Evolutionary conservation across 2,113 vertebrate species (phyloP).

Genomic region (Solenodon paradoxus): DNA sequence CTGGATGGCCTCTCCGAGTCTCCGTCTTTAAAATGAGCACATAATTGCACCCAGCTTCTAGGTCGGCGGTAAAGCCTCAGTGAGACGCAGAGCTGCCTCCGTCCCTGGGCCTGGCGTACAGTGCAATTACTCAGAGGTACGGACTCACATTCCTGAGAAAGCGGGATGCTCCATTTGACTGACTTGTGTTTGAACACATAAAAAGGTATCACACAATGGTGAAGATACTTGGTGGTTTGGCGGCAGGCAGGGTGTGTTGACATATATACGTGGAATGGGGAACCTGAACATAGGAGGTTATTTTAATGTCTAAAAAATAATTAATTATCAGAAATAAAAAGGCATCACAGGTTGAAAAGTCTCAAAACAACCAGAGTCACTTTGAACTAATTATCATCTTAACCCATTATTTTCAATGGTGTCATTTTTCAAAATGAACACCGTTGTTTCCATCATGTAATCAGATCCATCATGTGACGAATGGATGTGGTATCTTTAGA

Average conservation of each 20-base stretch:
- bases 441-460: not conserved
- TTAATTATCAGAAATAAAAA: too few relatives aligned
- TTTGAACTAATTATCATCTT: not conserved
- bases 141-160: not conserved
- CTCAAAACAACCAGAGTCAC: not conserved
- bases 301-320: too few relatives aligned
- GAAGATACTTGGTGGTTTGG: too few relatives aligned
- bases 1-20: not conserved
- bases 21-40: not conserved
- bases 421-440: not conserved
- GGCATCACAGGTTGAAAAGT: not conserved
- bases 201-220: not conserved
- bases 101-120: rapidly evolving
- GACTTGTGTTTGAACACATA: not conserved
- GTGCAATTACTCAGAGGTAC: rapidly evolving
- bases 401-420: not conserved
- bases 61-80: not conserved
- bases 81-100: rapidly evolving
- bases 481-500: too few relatives aligned
- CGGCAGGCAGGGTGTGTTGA: too few relatives aligned
- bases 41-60: not conserved
- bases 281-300: too few relatives aligned
- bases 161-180: not conserved
- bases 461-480: not conserved
- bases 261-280: too few relatives aligned